Conservation (phyloP, 2,888 invertebrate genomes). For the Gortyna flavago region DNA sequence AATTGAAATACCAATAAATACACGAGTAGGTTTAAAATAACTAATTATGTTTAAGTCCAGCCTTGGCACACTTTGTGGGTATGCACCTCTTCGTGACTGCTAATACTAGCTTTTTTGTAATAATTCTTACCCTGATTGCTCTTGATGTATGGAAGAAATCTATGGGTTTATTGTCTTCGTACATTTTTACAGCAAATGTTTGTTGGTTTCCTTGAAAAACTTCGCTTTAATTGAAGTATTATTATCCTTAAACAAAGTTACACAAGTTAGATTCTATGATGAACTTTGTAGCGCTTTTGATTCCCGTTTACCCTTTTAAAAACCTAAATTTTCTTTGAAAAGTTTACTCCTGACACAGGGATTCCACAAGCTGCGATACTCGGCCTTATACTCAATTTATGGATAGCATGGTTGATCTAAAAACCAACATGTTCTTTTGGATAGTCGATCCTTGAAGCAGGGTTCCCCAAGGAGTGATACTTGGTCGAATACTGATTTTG, state of each 20-base stretch:
- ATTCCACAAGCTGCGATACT: not conserved
- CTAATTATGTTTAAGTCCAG: constrained; percentile 64
- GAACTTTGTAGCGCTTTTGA: not conserved
- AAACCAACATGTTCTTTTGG: not conserved
- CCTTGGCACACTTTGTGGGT: constrained; percentile 64
- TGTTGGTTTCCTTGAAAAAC: not conserved
- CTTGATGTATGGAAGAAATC: constrained; percentile 16
- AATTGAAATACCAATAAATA: constrained; percentile 65
- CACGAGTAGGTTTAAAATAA: constrained; percentile 62
- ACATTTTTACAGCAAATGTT: not conserved
- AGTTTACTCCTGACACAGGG: too few species aligned
- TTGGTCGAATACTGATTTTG: not conserved
- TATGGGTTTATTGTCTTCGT: constrained; percentile 25
- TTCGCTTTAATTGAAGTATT: not conserved
- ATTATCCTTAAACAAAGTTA: not conserved
- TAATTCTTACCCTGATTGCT: constrained; percentile 35
- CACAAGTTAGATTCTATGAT: not conserved
- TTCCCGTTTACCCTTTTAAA: not conserved
- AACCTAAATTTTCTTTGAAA: not conserved
- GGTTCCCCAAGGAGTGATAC: too few species aligned
- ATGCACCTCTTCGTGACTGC: constrained; percentile 64
- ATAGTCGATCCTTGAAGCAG: not conserved
- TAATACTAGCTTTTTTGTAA: constrained; percentile 51
- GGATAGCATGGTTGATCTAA: not conserved
- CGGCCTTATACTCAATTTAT: not conserved